A percentile compares a stretch with the other conserved stretches of the same genome.
phyloP scores from a whole-genome alignment of 2,888 invertebrate species.

The Crossocerus cetratus region DNA sequence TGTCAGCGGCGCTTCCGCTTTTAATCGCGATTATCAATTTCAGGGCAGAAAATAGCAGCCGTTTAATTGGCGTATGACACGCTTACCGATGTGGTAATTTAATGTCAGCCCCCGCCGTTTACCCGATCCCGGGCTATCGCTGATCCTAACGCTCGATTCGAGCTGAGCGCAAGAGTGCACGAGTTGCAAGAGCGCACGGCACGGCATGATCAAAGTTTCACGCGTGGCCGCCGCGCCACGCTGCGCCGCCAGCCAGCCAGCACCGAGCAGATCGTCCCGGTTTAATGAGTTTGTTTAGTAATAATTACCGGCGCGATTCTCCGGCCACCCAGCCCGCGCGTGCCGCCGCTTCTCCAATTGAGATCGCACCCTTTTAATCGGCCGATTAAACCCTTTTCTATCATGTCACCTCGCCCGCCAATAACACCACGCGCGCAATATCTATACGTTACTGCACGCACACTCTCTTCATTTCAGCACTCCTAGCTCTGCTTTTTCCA shows the following conservation, averaged over 20 bases:
- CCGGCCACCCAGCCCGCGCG: constrained; percentile 19
- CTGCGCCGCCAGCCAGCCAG: not conserved
- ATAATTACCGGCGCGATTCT: constrained; percentile 52
- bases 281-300: constrained; percentile 64
- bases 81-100: constrained; percentile 69
- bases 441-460: not conserved
- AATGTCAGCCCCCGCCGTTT: constrained; percentile 62
- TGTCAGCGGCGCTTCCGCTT: constrained; percentile 61
- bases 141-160: constrained; percentile 60
- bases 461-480: no score
- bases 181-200: no score
- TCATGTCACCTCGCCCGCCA: constrained; percentile 21
- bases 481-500: no score
- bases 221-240: constrained; percentile 49
- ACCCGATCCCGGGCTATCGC: constrained; percentile 52
- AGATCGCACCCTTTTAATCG: constrained; percentile 44
- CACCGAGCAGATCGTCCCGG: constrained; percentile 52
- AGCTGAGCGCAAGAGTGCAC: no score
- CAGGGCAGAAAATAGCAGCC: constrained; percentile 60
- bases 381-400: constrained; percentile 4
- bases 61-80: constrained; percentile 71
- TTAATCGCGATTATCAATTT: constrained; percentile 66
- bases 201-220: constrained; percentile 67
- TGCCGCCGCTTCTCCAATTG: constrained; percentile 25
- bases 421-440: constrained; percentile 3